Conservation (phyloP, 2,113 vertebrate genomes). For the Crotalus helleri region DNA sequence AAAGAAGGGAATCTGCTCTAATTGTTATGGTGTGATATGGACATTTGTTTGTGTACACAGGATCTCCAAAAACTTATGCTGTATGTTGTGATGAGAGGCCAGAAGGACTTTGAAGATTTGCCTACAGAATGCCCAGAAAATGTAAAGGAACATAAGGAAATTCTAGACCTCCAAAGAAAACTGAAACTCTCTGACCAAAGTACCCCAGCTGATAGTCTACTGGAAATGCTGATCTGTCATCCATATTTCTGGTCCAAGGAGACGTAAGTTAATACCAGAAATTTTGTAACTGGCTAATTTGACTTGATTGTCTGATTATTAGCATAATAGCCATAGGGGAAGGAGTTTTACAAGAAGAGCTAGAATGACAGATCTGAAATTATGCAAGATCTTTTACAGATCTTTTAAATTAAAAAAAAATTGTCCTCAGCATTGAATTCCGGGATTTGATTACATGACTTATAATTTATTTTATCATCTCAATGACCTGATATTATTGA, state of each 20-base stretch:
- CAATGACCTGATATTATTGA: neutral
- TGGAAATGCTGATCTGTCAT: slow-evolving; percentile 57
- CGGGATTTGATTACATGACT: neutral
- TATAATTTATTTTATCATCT: neutral
- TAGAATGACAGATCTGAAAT: neutral
- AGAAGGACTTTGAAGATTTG: slow-evolving; percentile 41
- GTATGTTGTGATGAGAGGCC: slow-evolving; percentile 51
- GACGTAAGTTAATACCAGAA: slow-evolving; percentile 47
- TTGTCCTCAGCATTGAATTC: neutral
- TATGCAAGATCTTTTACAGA: neutral
- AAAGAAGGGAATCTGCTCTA: neutral
- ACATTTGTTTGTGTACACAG: slow-evolving; percentile 43
- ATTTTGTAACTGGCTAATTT: neutral
- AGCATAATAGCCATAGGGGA: neutral
- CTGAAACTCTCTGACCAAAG: slow-evolving; percentile 28
- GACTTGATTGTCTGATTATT: neutral
- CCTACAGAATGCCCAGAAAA: neutral
- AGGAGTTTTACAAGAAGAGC: neutral
- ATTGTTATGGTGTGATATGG: neutral
- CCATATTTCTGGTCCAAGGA: slow-evolving; percentile 71
- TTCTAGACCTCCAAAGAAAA: slow-evolving; percentile 42
- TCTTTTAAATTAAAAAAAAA: neutral
- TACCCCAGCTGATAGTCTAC: neutral
- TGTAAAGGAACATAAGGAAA: slow-evolving; percentile 18
- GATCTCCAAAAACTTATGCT: slow-evolving; percentile 61